Base-by-base conservation (phyloP, 2,888 invertebrate genomes). In the Heliconius cydno region DNA sequence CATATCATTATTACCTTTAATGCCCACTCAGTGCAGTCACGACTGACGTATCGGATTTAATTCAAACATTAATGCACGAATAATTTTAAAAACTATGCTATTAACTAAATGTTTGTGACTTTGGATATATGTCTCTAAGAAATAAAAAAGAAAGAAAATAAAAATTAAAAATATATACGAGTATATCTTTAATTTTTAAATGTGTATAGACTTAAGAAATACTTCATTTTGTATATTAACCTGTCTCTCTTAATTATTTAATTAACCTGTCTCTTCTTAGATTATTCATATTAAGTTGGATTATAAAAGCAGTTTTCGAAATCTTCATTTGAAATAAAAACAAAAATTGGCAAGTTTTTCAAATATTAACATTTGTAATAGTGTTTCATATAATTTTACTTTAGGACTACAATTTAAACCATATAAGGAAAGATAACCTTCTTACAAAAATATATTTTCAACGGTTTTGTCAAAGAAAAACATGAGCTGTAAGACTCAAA, bases 11-110 rank as follows among this genome's bases (percentile, higher is more conserved):
- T 85, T 86, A 86, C 83, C 83, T 86, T 86, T 86, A 87, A 88
- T 84, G 86, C 83, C 81, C 84, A 80, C 78, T 84, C 84, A 63
- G 66, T 68, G 85, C 84, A 86, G 87, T 87, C 89, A 90, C 89
- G 89, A 87, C 85, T 86, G 84, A 87, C 86, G 84, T 87, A 85
- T 85, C 83, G 83, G 83, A 86, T 87, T 85, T 84, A 83, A 85
- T 83, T 83, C 78, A 82, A 83, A 82, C 76, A 83, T 83, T 84
- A 63, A 82, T 82, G 82, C 82, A 82, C 77, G 77, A 81, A 77
- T 81, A 57, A 75, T 34, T 77, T 79, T 60, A 75, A 77, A 70
- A 73, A 72, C 22, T 38, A 38, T 67, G 19, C 72, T 77, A 81
- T 81, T 79, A 79, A 52, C 75, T 73, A 77, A 81, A 79, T 75